Conservation (phyloP, 2,888 invertebrate species). For the Uropetala carovei region DNA sequence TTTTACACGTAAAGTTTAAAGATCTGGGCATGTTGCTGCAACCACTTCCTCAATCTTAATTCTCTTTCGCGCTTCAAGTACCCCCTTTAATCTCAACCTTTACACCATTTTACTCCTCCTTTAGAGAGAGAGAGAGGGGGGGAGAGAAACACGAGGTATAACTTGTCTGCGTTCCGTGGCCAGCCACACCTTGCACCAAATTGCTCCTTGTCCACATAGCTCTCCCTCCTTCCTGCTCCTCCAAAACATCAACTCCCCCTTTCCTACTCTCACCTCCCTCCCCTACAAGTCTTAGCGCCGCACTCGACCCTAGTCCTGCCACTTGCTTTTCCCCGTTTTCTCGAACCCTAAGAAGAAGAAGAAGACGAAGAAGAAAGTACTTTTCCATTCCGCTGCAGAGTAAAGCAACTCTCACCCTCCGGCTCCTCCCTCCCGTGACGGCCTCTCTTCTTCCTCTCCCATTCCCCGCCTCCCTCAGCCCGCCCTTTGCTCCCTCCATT, state of each 20-base stretch:
- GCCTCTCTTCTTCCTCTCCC: neutral
- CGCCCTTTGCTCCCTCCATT: neutral
- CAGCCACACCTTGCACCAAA: constrained; percentile 62
- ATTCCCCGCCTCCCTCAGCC: neutral
- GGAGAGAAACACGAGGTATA: neutral
- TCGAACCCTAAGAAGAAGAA: constrained; percentile 2
- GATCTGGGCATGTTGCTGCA: neutral
- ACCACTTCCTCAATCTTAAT: neutral
- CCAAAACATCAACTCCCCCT: neutral
- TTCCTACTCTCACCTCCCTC: neutral
- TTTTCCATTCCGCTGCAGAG: neutral
- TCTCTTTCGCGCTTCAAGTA: constrained; percentile 39
- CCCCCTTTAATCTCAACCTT: constrained; percentile 13
- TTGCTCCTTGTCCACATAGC: constrained; percentile 60
- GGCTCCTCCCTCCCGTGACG: neutral
- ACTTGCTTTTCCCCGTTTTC: constrained; percentile 6
- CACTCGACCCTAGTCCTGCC: constrained; percentile 28
- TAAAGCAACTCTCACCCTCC: neutral
- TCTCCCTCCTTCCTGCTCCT: constrained; percentile 21
- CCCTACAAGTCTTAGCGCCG: neutral
- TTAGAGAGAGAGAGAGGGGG: neutral
- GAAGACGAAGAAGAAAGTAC: neutral
- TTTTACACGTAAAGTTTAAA: neutral
- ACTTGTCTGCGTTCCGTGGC: constrained; percentile 57
- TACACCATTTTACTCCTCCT: neutral